Evolutionary conservation across 1,140 invertebrate species (phyloP).

Genomic region (Caerostris extrusa): DNA sequence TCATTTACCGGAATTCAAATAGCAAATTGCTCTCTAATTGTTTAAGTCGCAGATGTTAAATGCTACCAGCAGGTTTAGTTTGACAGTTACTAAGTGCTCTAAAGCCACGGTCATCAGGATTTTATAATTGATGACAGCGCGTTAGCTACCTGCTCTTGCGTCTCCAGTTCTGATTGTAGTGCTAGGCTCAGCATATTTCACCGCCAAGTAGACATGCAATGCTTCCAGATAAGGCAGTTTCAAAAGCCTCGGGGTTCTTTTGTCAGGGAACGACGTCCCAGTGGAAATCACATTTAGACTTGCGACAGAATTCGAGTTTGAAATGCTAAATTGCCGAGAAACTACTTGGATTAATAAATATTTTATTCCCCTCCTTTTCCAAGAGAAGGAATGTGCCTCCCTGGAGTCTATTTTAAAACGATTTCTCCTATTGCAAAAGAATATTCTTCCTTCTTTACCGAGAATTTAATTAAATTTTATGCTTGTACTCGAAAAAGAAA

Average conservation of each 20-base stretch:
- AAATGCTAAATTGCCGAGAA: conserved; percentile 36
- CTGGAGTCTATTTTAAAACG: conserved; percentile 3
- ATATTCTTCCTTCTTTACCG: neutral
- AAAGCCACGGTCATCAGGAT: conserved; percentile 41
- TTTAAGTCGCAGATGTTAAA: conserved; percentile 7
- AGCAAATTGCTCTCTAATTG: conserved; percentile 15
- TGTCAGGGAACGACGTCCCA: neutral
- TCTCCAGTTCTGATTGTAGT: neutral
- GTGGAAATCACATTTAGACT: conserved; percentile 48
- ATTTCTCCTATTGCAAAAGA: conserved; percentile 2
- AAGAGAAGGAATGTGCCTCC: neutral
- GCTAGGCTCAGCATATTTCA: conserved; percentile 38
- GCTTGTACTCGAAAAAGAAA: conserved; percentile 23
- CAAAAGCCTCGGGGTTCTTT: conserved; percentile 1
- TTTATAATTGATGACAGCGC: conserved; percentile 45
- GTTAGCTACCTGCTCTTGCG: conserved; percentile 2
- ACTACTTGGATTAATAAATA: conserved; percentile 48
- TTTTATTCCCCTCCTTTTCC: conserved; percentile 23
- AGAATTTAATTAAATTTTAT: conserved; percentile 41
- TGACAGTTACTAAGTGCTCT: conserved; percentile 32
- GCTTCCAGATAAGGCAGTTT: conserved; percentile 36
- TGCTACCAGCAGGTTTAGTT: conserved; percentile 18
- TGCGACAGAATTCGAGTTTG: conserved; percentile 17
- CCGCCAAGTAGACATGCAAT: conserved; percentile 25
- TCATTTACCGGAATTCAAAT: neutral